Evolutionary conservation across 2,113 vertebrate species (phyloP), one percentile per base, ranked within the genome.

Genomic region (Picathartes gymnocephalus): DNA sequence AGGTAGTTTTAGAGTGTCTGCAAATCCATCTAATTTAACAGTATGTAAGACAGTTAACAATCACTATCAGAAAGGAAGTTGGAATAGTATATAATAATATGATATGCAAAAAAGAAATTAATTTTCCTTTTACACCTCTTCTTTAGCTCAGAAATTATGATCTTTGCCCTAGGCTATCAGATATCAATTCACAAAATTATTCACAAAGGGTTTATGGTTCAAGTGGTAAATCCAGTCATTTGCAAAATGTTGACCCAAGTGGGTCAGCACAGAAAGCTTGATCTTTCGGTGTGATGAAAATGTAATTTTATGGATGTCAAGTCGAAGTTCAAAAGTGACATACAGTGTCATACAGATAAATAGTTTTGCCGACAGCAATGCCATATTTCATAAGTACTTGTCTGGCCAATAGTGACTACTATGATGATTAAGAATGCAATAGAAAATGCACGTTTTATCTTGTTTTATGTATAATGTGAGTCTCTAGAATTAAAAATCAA

Each of bases 281-380:
- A 98, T 98, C 98, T 98, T 97, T 98, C 97, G 97, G 93, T 97
- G 92, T 98, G 98, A 98, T 98, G 98, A 98, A 98, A 98, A 98
- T 97, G 93, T 96, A 98, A 98, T 98, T 98, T 98, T 98, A 98
- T 98, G 95, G 98, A 95, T 98, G 98, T 98, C 98, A 98, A 98
- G 96, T 88, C 18, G 61, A 97, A 98, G 98, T 98, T 98, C 97
- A 98, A 96, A 98, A 98, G 97, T 98, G 98, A 98, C 97, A 97
- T 86, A 94, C 89, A 89, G 82, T 98, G 97, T 98, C 98, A 98
- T 93, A 85, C 95, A 98, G 98, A 98, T 98, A 98, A 98, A 98
- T 98, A 97, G 95, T 98, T 98, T 98, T 97, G 98, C 98, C 79
- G 17, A 97, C 97, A 98, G 98, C 98, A 96, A 97, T 97, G 98